Evolutionary conservation across 2,888 invertebrate genomes (phyloP).

Genomic region (Pandemis heparana): DNA sequence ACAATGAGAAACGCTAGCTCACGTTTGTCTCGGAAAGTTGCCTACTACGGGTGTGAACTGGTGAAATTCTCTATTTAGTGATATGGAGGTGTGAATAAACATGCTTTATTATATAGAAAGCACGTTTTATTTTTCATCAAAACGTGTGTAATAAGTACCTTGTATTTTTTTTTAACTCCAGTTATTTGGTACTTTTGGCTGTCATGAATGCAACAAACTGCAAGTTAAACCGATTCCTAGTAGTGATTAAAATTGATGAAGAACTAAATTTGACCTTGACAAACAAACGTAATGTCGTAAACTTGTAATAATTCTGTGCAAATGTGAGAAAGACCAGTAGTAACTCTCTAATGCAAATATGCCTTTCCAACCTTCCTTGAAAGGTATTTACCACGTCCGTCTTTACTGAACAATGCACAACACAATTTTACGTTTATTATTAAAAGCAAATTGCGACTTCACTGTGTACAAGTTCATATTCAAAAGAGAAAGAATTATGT

Average conservation of each 20-base stretch:
- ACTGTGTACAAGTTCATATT: neutral
- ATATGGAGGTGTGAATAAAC: too few relatives aligned
- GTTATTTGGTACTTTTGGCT: too few relatives aligned
- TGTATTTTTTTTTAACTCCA: too few relatives aligned
- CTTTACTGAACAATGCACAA: slow-evolving; percentile 25
- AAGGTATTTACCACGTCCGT: slow-evolving; percentile 23
- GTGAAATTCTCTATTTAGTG: slow-evolving; percentile 1
- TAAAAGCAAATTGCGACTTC: slow-evolving; percentile 6
- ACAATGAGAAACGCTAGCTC: slow-evolving; percentile 26
- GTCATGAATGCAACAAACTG: too few relatives aligned
- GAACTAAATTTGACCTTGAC: too few relatives aligned
- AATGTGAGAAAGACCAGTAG: slow-evolving; percentile 8
- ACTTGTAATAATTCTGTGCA: neutral
- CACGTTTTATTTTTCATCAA: too few relatives aligned
- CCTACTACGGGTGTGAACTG: slow-evolving; percentile 9
- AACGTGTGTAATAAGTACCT: neutral
- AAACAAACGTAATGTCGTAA: too few relatives aligned
- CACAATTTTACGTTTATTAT: slow-evolving; percentile 14
- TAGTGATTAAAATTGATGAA: too few relatives aligned
- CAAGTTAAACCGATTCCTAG: too few relatives aligned
- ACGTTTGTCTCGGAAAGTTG: neutral
- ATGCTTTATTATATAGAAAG: too few relatives aligned
- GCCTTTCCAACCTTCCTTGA: slow-evolving; percentile 23
- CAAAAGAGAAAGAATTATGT: neutral
- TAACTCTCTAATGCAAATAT: slow-evolving; percentile 28